Evolutionary conservation across 2,888 invertebrate genomes (phyloP).

Genomic region (Zootermopsis nevadensis): DNA sequence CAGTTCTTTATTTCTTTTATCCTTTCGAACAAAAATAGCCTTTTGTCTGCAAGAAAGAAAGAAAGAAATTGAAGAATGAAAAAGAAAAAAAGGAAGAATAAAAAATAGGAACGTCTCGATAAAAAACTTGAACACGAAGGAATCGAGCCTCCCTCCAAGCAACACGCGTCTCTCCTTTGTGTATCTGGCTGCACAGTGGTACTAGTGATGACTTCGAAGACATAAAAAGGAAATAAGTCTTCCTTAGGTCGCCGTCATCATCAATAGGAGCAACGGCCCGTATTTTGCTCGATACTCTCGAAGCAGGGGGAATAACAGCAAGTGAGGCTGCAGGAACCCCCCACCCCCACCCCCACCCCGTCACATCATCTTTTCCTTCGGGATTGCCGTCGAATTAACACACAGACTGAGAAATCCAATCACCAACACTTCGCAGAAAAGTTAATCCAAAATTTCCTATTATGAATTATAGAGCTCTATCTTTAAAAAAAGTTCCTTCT

Average conservation of each 20-base stretch:
- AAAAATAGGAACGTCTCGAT: background rate
- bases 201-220: background rate
- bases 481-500: too few species aligned
- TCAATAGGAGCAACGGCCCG: background rate
- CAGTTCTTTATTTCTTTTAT: background rate
- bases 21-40: background rate
- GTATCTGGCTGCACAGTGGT: background rate
- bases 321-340: background rate
- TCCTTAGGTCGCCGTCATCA: background rate
- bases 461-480: too few species aligned
- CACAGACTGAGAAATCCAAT: too few species aligned
- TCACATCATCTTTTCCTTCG: too few species aligned
- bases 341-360: too few species aligned
- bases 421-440: too few species aligned
- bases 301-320: background rate
- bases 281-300: background rate
- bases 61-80: constrained; percentile 26
- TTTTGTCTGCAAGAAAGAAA: constrained; percentile 9
- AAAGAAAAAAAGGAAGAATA: background rate
- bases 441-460: too few species aligned
- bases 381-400: too few species aligned
- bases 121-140: background rate
- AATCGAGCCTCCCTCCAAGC: background rate
- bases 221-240: background rate
- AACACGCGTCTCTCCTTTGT: background rate